Percentiles rank a stretch among this genome's conserved stretches.
Evolutionary conservation across 2,797 vertebrate genomes (phyloP).

Genomic region (Mormyrops boulengeri): DNA sequence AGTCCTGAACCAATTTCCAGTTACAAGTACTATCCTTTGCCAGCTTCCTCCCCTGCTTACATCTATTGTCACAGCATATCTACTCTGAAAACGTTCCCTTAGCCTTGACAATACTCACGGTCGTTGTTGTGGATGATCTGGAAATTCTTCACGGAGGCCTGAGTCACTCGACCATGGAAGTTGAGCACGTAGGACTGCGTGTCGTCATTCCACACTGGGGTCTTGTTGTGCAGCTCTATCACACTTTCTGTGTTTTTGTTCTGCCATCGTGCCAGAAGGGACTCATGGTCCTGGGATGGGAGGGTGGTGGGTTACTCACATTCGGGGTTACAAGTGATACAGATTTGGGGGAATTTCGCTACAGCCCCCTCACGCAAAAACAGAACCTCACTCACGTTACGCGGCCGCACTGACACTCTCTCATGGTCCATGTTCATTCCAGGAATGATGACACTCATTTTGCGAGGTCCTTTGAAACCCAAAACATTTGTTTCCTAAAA

Average conservation of each 20-base stretch:
- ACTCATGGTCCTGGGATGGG: conserved; percentile 82
- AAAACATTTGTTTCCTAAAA: conserved; percentile 93
- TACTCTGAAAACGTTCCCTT: background rate
- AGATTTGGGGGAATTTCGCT: background rate
- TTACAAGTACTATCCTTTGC: background rate
- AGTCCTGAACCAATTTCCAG: background rate
- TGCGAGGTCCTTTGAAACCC: conserved; percentile 96
- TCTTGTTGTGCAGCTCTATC: conserved; percentile 98
- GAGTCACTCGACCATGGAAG: conserved; percentile 96
- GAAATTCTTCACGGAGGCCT: conserved; percentile 98
- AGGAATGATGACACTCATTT: conserved; percentile 97
- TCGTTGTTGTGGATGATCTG: conserved; percentile 98
- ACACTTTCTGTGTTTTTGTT: conserved; percentile 94
- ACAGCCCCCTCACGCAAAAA: background rate
- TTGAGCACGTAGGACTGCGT: conserved; percentile 98
- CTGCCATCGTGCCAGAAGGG: conserved; percentile 90
- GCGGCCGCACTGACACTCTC: conserved; percentile 87
- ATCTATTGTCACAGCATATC: background rate
- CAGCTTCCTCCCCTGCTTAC: background rate
- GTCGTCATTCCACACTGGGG: conserved; percentile 97
- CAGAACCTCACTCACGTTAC: conserved; percentile 73
- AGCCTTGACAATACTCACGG: conserved; percentile 68
- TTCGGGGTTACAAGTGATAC: background rate
- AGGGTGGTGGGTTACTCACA: too few relatives aligned
- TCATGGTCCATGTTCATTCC: conserved; percentile 99